Evolutionary conservation across 1,140 invertebrate species (phyloP).

Genomic region (Forficula auricularia): DNA sequence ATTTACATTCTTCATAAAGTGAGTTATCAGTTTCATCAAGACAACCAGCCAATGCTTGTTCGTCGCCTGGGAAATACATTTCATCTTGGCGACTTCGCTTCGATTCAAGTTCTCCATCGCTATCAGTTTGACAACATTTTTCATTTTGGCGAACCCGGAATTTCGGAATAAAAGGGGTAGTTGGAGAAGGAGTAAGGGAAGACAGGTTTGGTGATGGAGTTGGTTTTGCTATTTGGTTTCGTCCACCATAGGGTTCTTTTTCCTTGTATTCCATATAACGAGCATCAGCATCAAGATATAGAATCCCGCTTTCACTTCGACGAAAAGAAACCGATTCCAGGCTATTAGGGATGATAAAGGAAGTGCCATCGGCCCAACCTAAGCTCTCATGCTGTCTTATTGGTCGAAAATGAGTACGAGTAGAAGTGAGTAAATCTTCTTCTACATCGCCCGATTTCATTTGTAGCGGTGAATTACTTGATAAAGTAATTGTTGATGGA

Average conservation of each 20-base stretch:
- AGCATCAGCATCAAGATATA: constrained; percentile 20
- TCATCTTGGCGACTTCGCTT: constrained; percentile 6
- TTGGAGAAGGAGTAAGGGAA: constrained; percentile 10
- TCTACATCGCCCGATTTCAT: constrained; percentile 25
- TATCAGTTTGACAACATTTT: constrained; percentile 34
- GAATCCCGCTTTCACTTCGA: constrained; percentile 21
- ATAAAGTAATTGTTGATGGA: too few species aligned
- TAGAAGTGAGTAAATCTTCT: constrained; percentile 50
- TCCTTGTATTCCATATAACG: constrained; percentile 36
- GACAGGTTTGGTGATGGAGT: neutral
- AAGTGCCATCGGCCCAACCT: constrained; percentile 38
- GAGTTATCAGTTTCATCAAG: too few species aligned
- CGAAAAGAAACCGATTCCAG: constrained; percentile 34
- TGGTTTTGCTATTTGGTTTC: neutral
- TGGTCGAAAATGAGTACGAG: constrained; percentile 55
- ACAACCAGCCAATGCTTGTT: constrained; percentile 7
- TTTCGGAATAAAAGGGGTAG: constrained; percentile 30
- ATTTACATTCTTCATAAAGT: too few species aligned
- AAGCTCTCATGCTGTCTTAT: constrained; percentile 36
- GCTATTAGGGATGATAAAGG: constrained; percentile 44
- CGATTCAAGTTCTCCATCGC: constrained; percentile 10
- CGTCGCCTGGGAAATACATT: constrained; percentile 17
- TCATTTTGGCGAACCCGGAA: constrained; percentile 35
- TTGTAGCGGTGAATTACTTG: neutral
- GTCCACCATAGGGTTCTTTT: constrained; percentile 10